phyloP scores from a whole-genome alignment of 2,113 vertebrate genomes.

The Oryzias curvinotus region DNA sequence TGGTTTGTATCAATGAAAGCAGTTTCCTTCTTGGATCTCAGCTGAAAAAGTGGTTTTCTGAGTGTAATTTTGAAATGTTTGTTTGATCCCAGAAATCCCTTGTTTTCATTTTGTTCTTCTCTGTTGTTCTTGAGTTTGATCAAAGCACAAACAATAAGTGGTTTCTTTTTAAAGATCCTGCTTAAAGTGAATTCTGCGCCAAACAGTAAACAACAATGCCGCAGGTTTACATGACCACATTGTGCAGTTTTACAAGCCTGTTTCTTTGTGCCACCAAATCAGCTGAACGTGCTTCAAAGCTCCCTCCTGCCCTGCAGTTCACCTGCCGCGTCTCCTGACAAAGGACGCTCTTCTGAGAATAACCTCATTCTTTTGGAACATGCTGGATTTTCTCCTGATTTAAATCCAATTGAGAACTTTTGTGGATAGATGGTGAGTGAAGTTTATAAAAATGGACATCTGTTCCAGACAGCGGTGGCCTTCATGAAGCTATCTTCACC shows the following conservation, averaged over 20 bases:
- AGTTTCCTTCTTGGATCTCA: constrained; percentile 8
- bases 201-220: background rate
- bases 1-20: background rate
- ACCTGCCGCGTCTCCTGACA: too few species aligned
- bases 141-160: background rate
- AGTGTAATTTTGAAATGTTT: background rate
- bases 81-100: background rate
- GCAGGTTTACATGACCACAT: constrained; percentile 5
- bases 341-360: too few species aligned
- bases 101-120: background rate
- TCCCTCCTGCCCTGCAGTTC: too few species aligned
- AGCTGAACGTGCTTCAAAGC: too few species aligned
- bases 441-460: too few species aligned
- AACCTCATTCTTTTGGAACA: too few species aligned
- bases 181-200: background rate
- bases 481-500: too few species aligned
- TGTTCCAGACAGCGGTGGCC: too few species aligned
- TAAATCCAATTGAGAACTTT: too few species aligned
- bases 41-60: background rate
- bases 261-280: background rate
- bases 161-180: background rate
- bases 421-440: too few species aligned
- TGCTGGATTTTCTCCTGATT: too few species aligned
- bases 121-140: background rate
- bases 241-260: constrained; percentile 14